phyloP scores from a whole-genome alignment of 2,797 vertebrate genomes.

The Pitangus sulphuratus region DNA sequence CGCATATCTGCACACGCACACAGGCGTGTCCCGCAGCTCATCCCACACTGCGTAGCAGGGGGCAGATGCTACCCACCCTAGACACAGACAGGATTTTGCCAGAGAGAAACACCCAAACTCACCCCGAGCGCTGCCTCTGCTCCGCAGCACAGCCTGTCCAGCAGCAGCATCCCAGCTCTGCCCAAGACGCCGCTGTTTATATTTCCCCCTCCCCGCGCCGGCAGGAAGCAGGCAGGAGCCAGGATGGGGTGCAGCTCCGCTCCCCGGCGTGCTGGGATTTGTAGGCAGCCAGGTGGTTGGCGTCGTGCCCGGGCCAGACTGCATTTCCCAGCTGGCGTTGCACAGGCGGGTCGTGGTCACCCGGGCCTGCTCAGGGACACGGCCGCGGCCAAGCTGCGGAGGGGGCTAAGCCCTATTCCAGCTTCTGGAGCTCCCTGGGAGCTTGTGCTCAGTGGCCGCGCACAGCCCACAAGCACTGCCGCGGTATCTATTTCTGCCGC shows the following conservation, averaged over 20 bases:
- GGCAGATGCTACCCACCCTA: neutral
- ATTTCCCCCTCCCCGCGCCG: neutral
- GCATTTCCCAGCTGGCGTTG: neutral
- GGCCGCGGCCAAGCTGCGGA: fast-evolving
- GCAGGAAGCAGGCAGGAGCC: neutral
- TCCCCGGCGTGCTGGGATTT: conserved; percentile 34
- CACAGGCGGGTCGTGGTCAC: fast-evolving
- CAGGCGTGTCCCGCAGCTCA: neutral
- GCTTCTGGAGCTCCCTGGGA: fast-evolving
- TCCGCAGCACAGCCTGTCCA: neutral
- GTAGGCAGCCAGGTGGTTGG: neutral
- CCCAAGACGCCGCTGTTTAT: neutral
- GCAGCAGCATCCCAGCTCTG: neutral
- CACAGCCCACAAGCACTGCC: fast-evolving
- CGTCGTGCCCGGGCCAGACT: neutral
- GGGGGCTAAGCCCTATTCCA: too few relatives aligned
- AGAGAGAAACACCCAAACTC: neutral
- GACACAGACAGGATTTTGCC: neutral
- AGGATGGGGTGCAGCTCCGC: neutral
- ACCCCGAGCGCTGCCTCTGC: neutral
- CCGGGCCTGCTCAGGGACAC: fast-evolving
- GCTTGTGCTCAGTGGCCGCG: fast-evolving
- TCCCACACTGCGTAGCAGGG: neutral
- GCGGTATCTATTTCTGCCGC: neutral
- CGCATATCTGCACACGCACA: fast-evolving